Percentiles rank a stretch among this genome's conserved stretches.
phyloP scores from a whole-genome alignment of 2,888 invertebrate genomes.

The Gastracanthus pulcherrimus region DNA sequence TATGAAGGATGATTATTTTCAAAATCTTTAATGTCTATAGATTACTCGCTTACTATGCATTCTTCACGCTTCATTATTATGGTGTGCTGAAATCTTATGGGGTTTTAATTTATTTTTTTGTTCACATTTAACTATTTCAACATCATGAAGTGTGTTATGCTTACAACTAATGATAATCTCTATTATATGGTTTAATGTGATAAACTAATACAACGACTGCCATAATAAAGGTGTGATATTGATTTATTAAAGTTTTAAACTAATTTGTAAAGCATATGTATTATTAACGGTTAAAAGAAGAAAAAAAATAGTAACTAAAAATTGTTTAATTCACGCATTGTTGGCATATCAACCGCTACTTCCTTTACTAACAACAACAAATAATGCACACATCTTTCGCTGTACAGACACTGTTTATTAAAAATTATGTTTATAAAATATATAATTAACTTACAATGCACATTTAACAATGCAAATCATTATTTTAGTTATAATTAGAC shows the following conservation, averaged over 20 bases:
- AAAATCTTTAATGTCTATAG: neutral
- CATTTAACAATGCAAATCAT: slow-evolving; percentile 15
- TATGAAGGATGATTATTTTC: slow-evolving; percentile 72
- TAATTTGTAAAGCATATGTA: too few species aligned
- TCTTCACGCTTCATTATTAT: neutral
- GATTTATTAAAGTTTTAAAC: neutral
- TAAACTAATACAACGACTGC: slow-evolving; percentile 30
- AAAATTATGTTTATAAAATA: slow-evolving; percentile 28
- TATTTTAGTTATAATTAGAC: slow-evolving; percentile 3
- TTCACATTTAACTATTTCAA: neutral
- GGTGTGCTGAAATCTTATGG: neutral
- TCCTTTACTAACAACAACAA: slow-evolving; percentile 21
- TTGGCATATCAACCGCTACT: too few species aligned
- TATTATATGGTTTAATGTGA: neutral
- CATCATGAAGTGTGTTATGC: neutral
- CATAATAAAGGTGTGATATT: too few species aligned
- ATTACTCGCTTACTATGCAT: slow-evolving; percentile 23
- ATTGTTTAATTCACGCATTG: too few species aligned
- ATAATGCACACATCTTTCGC: slow-evolving; percentile 27
- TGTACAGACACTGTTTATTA: slow-evolving; percentile 17
- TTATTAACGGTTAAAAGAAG: too few species aligned
- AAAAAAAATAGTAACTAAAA: too few species aligned
- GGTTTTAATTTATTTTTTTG: neutral
- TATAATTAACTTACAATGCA: slow-evolving; percentile 28
- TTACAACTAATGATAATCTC: neutral